A percentile compares a stretch with the other conserved stretches of the same genome.
These are phyloP conservation scores for Corythornis vintsioides DNA, from an alignment of 2,113 vertebrate species.

Conservation along the genomic window DNA sequence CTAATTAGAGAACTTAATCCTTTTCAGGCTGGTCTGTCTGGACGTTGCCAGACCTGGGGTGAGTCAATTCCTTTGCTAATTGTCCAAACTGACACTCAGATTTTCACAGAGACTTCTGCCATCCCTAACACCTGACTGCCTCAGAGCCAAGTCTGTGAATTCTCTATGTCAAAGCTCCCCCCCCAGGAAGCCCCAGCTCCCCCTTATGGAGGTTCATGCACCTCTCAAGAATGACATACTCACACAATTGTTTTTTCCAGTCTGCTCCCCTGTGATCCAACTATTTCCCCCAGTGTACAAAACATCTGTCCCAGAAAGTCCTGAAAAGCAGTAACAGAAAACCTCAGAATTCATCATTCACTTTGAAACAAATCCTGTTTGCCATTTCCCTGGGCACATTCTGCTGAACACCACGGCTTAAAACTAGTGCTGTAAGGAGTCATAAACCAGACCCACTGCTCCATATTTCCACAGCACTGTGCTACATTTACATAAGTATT, in stretches of 20 bases:
- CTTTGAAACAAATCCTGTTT: background rate
- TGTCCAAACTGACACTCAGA: background rate
- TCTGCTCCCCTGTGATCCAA: conserved; percentile 92
- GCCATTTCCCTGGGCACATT: background rate
- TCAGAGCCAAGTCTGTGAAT: background rate
- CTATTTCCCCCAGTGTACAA: conserved; percentile 94
- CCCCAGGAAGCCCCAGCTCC: background rate
- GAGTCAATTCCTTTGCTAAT: background rate
- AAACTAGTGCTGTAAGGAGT: background rate
- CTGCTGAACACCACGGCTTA: background rate
- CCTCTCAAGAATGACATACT: conserved; percentile 69
- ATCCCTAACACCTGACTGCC: background rate
- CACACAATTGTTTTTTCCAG: conserved; percentile 91
- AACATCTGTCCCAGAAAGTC: conserved; percentile 95
- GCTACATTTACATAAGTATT: background rate
- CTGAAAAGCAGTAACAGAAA: conserved; percentile 74
- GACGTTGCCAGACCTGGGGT: background rate
- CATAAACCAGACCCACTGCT: background rate
- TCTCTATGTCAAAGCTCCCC: background rate
- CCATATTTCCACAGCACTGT: background rate
- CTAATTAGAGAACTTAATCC: background rate
- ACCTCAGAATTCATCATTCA: background rate
- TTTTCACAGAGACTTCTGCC: background rate
- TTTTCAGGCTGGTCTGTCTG: background rate
- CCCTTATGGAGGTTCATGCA: background rate